Conservation (phyloP, 2,797 vertebrate species). For the Cuniculus paca region DNA sequence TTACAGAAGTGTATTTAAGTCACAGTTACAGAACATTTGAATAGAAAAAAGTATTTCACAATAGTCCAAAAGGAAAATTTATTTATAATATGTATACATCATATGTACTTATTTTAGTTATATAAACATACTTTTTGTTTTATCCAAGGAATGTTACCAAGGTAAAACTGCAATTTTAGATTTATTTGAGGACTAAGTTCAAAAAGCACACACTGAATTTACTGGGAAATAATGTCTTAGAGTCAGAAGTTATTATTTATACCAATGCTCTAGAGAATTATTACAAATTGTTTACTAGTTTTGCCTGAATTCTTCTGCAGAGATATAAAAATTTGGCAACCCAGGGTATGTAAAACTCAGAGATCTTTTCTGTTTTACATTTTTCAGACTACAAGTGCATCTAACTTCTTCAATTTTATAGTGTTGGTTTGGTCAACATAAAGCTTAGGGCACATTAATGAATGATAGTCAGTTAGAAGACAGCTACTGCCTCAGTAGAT, state of each 20-base stretch:
- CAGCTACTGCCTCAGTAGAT: not conserved
- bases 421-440: not conserved
- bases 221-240: not conserved
- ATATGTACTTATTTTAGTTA: not conserved
- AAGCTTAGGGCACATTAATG: not conserved
- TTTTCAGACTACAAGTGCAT: not conserved
- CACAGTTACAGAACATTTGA: not conserved
- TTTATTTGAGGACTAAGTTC: not conserved
- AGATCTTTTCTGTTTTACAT: not conserved
- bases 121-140: not conserved
- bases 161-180: not conserved
- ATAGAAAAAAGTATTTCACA: slow-evolving; percentile 22
- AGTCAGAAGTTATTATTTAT: not conserved
- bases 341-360: not conserved
- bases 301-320: not conserved
- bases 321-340: not conserved
- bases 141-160: not conserved
- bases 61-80: not conserved
- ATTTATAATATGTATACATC: not conserved
- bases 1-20: slow-evolving; percentile 40
- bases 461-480: not conserved
- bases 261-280: not conserved
- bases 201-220: not conserved
- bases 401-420: not conserved
- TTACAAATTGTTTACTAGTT: not conserved